Percentiles rank a stretch among this genome's conserved stretches.
phyloP scores from a whole-genome alignment of 2,888 invertebrate genomes.

The Meta bourneti region DNA sequence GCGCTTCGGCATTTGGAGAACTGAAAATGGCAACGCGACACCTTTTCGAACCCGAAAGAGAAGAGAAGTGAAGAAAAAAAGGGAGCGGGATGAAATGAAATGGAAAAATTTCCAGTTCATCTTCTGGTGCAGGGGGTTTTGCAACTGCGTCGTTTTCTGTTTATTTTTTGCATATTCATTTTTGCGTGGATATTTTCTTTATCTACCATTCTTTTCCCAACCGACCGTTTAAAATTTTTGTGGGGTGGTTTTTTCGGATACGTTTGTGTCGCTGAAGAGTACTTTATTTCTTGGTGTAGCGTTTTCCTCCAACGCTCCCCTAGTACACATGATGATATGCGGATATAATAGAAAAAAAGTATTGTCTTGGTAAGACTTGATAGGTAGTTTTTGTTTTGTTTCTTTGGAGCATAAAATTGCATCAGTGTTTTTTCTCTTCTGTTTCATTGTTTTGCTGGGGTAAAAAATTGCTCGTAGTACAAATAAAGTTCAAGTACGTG shows the following conservation, averaged over 20 bases:
- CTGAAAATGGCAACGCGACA: slow-evolving; percentile 62
- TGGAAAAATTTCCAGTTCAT: slow-evolving; percentile 28
- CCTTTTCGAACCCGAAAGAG: slow-evolving; percentile 1
- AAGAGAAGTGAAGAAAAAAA: background rate
- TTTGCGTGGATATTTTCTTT: background rate
- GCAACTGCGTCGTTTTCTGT: slow-evolving; percentile 23
- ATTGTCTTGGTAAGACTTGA: too few relatives aligned
- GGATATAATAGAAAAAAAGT: too few relatives aligned
- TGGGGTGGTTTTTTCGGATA: background rate
- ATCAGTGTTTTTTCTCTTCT: too few relatives aligned
- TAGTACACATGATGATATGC: too few relatives aligned
- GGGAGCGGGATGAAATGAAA: slow-evolving; percentile 44
- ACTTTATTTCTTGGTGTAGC: background rate
- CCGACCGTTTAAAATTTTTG: background rate
- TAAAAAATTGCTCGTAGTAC: too few relatives aligned
- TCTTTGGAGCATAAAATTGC: too few relatives aligned
- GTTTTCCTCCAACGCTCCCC: too few relatives aligned
- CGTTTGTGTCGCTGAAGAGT: background rate
- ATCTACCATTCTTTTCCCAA: background rate
- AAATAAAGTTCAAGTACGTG: too few relatives aligned
- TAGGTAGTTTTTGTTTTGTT: too few relatives aligned
- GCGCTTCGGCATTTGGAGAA: slow-evolving; percentile 57
- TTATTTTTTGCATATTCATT: slow-evolving; percentile 34
- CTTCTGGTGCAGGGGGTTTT: background rate
- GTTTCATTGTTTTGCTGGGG: too few relatives aligned